Conservation (phyloP, 2,888 invertebrate genomes). For the Epinotia brunnichana region DNA sequence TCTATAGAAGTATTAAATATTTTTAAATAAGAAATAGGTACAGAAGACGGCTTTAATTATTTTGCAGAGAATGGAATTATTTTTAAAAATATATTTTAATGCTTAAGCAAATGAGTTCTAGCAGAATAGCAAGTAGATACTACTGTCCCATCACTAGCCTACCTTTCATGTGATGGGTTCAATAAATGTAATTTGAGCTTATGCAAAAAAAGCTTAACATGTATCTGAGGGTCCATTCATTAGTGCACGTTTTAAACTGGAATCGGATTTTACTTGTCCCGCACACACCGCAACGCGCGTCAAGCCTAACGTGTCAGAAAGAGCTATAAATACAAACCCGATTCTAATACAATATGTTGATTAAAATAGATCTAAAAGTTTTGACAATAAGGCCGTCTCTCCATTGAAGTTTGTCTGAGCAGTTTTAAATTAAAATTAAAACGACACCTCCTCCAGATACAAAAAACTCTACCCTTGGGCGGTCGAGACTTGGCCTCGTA, state of each 20-base stretch:
- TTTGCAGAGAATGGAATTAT: no score
- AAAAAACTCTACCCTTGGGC: no score
- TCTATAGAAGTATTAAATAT: no score
- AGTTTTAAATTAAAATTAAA: no score
- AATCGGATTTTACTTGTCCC: neutral
- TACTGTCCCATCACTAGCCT: conserved; percentile 22
- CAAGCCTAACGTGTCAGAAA: neutral
- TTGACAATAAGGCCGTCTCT: conserved; percentile 10
- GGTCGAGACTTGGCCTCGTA: no score
- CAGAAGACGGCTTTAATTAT: no score
- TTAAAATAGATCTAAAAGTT: neutral
- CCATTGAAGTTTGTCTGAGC: no score
- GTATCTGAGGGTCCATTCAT: conserved; percentile 5
- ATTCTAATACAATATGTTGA: neutral
- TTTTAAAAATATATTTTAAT: neutral
- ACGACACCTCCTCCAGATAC: no score
- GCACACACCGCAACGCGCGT: no score
- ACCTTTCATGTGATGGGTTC: conserved; percentile 32
- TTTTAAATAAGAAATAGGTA: no score
- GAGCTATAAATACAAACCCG: neutral
- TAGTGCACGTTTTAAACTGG: neutral
- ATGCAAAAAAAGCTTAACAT: conserved; percentile 33
- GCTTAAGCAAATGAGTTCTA: neutral
- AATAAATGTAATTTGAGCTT: conserved; percentile 36
- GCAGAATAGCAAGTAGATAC: neutral